phyloP scores from a whole-genome alignment of 2,888 invertebrate genomes.

The Dendrolimus houi region DNA sequence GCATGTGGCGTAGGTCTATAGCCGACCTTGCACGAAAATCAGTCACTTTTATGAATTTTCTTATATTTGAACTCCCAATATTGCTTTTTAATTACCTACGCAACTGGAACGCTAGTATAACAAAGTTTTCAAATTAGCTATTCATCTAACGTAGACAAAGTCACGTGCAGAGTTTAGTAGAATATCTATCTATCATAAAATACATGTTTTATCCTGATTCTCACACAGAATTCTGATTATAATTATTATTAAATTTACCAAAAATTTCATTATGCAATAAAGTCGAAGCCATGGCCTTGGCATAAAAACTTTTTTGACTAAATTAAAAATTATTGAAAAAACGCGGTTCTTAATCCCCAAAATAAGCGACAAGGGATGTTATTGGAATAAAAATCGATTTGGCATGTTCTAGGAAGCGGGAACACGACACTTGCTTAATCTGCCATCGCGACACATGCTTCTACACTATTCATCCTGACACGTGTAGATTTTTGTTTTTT shows the following conservation, averaged over 20 bases:
- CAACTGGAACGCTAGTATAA: no score
- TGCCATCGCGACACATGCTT: constrained; percentile 50
- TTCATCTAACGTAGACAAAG: no score
- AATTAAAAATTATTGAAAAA: constrained; percentile 10
- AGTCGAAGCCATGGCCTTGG: neutral
- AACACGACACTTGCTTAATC: constrained; percentile 67
- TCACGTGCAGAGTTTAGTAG: no score
- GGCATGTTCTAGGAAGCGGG: constrained; percentile 52
- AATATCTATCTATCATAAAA: no score
- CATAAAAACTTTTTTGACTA: constrained; percentile 1
- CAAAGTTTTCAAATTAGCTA: no score
- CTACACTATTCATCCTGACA: constrained; percentile 53
- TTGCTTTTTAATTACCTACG: no score
- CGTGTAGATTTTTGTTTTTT: constrained; percentile 32
- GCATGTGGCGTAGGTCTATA: no score
- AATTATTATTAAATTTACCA: neutral
- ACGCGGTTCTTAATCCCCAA: constrained; percentile 47
- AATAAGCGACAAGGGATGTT: constrained; percentile 38
- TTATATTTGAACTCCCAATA: no score
- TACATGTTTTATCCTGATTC: no score
- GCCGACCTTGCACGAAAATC: no score
- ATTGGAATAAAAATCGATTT: constrained; percentile 44
- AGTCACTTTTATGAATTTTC: no score
- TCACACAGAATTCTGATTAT: no score
- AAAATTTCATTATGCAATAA: neutral